phyloP scores from a whole-genome alignment of 2,113 vertebrate species.

The Arenaria interpres region DNA sequence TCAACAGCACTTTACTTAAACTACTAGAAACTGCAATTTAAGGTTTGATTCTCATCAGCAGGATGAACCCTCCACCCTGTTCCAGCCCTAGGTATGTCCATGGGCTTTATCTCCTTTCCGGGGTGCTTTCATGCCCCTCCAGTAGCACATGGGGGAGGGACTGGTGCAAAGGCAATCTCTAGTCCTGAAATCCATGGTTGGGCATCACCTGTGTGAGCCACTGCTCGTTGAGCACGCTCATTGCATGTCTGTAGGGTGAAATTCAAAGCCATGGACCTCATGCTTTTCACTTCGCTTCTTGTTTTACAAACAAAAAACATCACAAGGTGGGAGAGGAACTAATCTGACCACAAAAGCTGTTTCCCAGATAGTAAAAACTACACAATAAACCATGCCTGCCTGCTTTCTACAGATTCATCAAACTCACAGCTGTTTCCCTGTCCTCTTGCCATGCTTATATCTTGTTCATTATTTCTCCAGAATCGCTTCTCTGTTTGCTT shows the following conservation, averaged over 20 bases:
- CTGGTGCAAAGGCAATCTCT: neutral
- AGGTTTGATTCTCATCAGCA: neutral
- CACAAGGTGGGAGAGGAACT: neutral
- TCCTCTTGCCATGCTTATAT: rapidly evolving
- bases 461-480: neutral
- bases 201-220: neutral
- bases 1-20: neutral
- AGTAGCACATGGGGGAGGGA: neutral
- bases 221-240: neutral
- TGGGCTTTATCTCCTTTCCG: neutral
- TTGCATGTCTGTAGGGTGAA: neutral
- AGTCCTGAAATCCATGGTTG: neutral
- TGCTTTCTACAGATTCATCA: neutral
- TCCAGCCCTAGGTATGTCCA: neutral
- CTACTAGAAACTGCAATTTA: neutral
- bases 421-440: neutral
- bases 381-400: neutral
- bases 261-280: neutral
- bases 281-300: neutral
- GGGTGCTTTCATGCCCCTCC: neutral
- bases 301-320: neutral
- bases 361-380: neutral
- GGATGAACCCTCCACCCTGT: neutral
- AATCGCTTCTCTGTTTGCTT: neutral
- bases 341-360: neutral